Percentiles rank a stretch among this genome's conserved stretches.
These are phyloP conservation scores for Aspidapion aeneum DNA, from an alignment of 2,888 invertebrate species.

Conservation along the genomic window DNA sequence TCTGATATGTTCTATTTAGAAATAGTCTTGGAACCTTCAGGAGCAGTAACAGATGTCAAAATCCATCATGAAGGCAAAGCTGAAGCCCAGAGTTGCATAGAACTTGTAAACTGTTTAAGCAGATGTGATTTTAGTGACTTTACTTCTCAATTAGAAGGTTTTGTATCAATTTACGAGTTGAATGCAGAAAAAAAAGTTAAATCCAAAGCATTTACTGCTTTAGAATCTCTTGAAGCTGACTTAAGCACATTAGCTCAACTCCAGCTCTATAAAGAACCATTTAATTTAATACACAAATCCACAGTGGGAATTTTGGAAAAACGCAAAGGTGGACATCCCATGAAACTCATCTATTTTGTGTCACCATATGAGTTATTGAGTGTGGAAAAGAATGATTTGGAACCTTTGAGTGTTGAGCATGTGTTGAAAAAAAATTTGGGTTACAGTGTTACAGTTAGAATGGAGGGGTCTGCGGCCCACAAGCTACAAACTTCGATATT, in stretches of 20 bases:
- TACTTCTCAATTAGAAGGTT: constrained; percentile 79
- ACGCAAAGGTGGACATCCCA: constrained; percentile 84
- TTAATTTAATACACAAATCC: constrained; percentile 80
- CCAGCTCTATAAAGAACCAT: constrained; percentile 66
- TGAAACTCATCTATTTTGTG: constrained; percentile 92
- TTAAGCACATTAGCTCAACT: constrained; percentile 75
- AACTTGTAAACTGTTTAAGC: constrained; percentile 78
- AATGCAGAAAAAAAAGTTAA: constrained; percentile 94
- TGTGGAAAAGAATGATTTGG: constrained; percentile 66
- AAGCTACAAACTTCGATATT: constrained; percentile 75
- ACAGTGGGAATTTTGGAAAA: constrained; percentile 84
- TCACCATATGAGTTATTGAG: constrained; percentile 90
- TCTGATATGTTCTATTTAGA: constrained; percentile 97
- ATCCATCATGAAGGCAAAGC: constrained; percentile 89
- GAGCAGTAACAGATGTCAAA: constrained; percentile 84
- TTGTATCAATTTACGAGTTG: constrained; percentile 85
- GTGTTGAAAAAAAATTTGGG: constrained; percentile 69
- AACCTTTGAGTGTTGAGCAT: constrained; percentile 73
- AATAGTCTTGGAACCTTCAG: constrained; percentile 79
- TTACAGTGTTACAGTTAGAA: constrained; percentile 82
- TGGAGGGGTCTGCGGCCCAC: constrained; percentile 84
- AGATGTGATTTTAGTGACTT: constrained; percentile 89
- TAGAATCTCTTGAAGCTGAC: constrained; percentile 90
- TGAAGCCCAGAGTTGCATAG: constrained; percentile 82
- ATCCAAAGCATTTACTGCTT: constrained; percentile 87